Conservation (phyloP, 2,113 vertebrate species). For the Clupea harengus region DNA sequence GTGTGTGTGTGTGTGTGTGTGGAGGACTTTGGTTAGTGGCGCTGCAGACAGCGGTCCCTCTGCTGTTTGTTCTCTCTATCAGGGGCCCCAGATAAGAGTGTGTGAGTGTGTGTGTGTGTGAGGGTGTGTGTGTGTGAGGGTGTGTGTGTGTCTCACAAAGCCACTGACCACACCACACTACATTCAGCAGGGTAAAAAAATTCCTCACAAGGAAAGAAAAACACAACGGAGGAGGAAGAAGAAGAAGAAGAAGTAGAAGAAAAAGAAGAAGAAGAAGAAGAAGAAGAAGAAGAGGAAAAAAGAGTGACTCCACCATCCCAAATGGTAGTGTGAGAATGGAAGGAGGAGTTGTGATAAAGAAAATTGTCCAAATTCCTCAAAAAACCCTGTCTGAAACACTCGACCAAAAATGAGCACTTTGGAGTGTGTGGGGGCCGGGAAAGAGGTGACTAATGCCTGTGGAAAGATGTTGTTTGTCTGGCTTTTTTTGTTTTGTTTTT, state of each 20-base stretch:
- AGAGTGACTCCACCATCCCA: background rate
- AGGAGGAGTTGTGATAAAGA: background rate
- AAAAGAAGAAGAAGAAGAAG: background rate
- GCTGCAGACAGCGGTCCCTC: background rate
- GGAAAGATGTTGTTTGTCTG: background rate
- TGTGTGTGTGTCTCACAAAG: constrained; percentile 5
- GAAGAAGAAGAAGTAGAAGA: background rate
- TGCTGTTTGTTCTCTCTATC: constrained; percentile 15
- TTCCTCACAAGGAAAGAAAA: background rate
- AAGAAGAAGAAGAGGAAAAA: constrained; percentile 14
- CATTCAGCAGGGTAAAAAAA: background rate
- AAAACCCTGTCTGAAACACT: constrained; percentile 6
- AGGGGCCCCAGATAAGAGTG: constrained; percentile 22
- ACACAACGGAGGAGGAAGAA: background rate
- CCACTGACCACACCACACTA: background rate
- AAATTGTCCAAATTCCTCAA: background rate
- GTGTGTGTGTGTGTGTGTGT: background rate
- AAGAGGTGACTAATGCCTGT: background rate
- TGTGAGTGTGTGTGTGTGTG: background rate
- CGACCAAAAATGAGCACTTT: constrained; percentile 1
- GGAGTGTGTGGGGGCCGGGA: background rate
- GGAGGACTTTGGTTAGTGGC: constrained; percentile 16
- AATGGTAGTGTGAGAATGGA: background rate
- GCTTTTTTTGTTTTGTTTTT: background rate
- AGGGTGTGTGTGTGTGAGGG: too few species aligned